Evolutionary conservation across 2,797 vertebrate species (phyloP).

Genomic region (Tapirus indicus): DNA sequence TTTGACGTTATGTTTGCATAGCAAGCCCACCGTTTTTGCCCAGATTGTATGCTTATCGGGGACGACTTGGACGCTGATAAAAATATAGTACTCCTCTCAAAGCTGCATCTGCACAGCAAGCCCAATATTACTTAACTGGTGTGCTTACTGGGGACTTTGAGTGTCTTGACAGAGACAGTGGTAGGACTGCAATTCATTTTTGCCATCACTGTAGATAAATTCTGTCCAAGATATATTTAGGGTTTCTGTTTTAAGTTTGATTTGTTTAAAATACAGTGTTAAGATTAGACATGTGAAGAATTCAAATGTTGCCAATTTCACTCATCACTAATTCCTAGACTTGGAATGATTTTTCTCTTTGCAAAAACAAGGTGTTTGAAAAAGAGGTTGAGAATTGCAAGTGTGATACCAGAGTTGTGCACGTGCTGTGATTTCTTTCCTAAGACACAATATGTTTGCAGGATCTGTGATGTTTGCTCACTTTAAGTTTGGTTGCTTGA

Average conservation of each 20-base stretch:
- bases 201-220: constrained; percentile 20
- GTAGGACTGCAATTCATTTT: constrained; percentile 14
- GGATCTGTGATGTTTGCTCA: constrained; percentile 65
- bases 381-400: constrained; percentile 70
- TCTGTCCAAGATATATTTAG: constrained; percentile 63
- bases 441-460: constrained; percentile 61
- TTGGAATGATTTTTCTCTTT: constrained; percentile 72
- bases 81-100: neutral
- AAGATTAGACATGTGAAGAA: constrained; percentile 72
- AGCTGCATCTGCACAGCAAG: neutral
- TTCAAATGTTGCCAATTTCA: constrained; percentile 71
- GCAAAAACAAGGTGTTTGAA: constrained; percentile 77
- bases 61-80: neutral
- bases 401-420: constrained; percentile 43
- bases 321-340: constrained; percentile 75
- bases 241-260: constrained; percentile 68
- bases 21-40: neutral
- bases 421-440: constrained; percentile 56
- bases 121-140: neutral
- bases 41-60: neutral
- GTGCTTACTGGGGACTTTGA: neutral
- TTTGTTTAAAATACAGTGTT: constrained; percentile 76
- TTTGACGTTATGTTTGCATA: neutral
- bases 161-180: neutral
- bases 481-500: constrained; percentile 63